phyloP scores from a whole-genome alignment of 2,797 vertebrate genomes.

The Sphenopsis melanotis region DNA sequence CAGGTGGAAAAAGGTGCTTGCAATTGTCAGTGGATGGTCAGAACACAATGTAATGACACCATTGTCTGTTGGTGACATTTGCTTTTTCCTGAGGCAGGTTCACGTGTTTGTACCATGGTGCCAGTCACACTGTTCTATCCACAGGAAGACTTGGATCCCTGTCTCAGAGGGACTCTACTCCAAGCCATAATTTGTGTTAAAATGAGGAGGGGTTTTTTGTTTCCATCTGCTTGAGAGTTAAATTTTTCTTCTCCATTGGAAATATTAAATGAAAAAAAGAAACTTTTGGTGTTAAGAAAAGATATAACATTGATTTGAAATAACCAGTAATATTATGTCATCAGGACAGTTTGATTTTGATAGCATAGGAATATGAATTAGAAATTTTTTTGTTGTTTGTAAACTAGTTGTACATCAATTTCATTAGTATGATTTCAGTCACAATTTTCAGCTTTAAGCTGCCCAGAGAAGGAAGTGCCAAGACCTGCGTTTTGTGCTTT shows the following conservation, averaged over 20 bases:
- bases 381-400: background rate
- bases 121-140: background rate
- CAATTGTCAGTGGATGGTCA: background rate
- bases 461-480: background rate
- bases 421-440: background rate
- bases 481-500: background rate
- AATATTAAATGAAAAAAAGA: background rate
- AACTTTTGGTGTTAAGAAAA: background rate
- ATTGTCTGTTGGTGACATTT: background rate
- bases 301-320: background rate
- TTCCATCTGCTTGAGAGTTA: background rate
- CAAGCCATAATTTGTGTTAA: background rate
- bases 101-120: fast-evolving
- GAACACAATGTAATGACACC: background rate
- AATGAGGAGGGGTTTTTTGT: fast-evolving
- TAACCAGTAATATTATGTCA: background rate
- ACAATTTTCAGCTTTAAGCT: background rate
- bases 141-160: background rate
- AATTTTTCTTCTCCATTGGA: background rate
- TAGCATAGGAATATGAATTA: background rate
- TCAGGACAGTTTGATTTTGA: background rate
- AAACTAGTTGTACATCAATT: background rate
- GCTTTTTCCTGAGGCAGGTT: background rate
- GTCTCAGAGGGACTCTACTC: background rate
- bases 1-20: background rate